Evolutionary conservation across 2,797 vertebrate genomes (phyloP).

Genomic region (Coregonus suidteri): DNA sequence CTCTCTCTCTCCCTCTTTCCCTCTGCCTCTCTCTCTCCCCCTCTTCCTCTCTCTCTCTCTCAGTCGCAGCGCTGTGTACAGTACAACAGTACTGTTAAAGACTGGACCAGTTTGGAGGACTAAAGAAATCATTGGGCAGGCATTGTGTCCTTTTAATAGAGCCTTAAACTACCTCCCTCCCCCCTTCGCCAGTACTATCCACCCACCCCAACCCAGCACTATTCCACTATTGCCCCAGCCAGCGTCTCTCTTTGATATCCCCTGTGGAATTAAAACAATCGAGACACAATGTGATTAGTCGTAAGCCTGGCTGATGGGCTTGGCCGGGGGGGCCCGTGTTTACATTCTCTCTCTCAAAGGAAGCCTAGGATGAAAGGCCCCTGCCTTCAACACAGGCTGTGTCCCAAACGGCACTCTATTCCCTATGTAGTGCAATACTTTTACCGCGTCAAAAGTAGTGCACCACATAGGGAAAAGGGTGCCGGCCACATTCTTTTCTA

Average conservation of each 20-base stretch:
- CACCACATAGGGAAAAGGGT: too few species aligned
- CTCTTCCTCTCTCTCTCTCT: neutral
- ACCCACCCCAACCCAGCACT: slow-evolving; percentile 10
- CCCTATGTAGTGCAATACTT: neutral
- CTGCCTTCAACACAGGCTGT: slow-evolving; percentile 65
- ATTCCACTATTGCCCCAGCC: neutral
- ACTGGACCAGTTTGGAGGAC: neutral
- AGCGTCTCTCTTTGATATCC: slow-evolving; percentile 10
- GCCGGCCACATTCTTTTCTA: slow-evolving; percentile 74
- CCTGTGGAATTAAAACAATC: slow-evolving; percentile 55
- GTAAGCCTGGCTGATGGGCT: slow-evolving; percentile 45
- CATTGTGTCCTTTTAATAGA: neutral
- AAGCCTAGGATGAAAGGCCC: slow-evolving; percentile 89
- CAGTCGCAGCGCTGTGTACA: neutral
- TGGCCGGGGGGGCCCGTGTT: slow-evolving; percentile 86
- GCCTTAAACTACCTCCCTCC: slow-evolving; percentile 8
- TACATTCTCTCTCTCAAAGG: slow-evolving; percentile 91
- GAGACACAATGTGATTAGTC: slow-evolving; percentile 46
- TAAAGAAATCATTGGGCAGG: neutral
- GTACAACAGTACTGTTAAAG: neutral
- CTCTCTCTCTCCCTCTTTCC: neutral
- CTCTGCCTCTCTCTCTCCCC: neutral
- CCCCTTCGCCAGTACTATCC: slow-evolving; percentile 15
- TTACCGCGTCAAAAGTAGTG: slow-evolving; percentile 3
- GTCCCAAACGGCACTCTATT: slow-evolving; percentile 9